Evolutionary conservation across 1,140 invertebrate species (phyloP).

Genomic region (Rhizoglyphus robini): DNA sequence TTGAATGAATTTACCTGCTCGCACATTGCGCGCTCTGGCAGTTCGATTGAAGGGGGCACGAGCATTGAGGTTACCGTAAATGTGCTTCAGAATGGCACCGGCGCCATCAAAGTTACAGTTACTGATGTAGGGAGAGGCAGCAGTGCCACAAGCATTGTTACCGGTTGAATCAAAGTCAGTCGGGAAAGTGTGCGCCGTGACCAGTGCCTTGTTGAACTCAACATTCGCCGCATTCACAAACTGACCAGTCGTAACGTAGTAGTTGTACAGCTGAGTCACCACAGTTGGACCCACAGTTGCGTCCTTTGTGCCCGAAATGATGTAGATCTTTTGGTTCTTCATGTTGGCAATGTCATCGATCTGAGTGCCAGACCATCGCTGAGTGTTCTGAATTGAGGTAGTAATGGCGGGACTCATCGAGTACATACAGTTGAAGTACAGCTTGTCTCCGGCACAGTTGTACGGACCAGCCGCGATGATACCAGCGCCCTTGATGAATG

Average conservation of each 20-base stretch:
- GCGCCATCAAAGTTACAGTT: slow-evolving; percentile 14
- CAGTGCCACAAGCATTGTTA: slow-evolving; percentile 1
- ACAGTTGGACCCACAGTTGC: neutral
- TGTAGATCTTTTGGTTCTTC: slow-evolving; percentile 15
- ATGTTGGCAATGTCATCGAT: slow-evolving; percentile 18
- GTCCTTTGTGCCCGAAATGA: slow-evolving; percentile 20
- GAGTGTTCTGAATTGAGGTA: slow-evolving; percentile 9
- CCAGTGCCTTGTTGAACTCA: slow-evolving; percentile 12
- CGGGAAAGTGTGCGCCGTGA: slow-evolving; percentile 11
- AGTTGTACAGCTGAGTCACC: slow-evolving; percentile 19
- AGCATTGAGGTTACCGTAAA: slow-evolving; percentile 6
- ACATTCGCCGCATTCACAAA: slow-evolving; percentile 18
- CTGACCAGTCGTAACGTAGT: slow-evolving; percentile 10
- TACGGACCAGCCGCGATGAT: slow-evolving; percentile 17
- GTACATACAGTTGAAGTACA: slow-evolving; percentile 15
- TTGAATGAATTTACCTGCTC: slow-evolving; percentile 1
- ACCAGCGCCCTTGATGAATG: slow-evolving; percentile 18
- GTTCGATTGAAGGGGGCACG: neutral
- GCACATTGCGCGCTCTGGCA: neutral
- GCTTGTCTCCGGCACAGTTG: slow-evolving; percentile 15
- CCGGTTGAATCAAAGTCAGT: slow-evolving; percentile 15
- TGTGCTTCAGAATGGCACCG: slow-evolving; percentile 10
- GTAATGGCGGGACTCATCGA: neutral
- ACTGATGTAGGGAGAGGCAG: neutral
- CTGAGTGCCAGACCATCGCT: neutral